phyloP scores from a whole-genome alignment of 2,797 vertebrate species.

The Gymnothorax javanicus region DNA sequence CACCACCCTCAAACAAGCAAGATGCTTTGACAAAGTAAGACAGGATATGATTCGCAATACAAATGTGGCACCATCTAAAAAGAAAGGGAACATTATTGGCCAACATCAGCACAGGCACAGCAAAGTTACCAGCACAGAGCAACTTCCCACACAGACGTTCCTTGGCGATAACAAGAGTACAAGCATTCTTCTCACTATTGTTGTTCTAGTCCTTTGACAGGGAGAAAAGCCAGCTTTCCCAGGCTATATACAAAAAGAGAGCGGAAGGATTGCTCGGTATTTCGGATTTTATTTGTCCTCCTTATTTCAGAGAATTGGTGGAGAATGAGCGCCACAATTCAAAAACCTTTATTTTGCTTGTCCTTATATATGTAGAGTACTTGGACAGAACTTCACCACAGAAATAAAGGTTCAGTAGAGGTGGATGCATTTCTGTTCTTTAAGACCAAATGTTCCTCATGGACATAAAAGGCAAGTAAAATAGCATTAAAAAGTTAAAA shows the following conservation, averaged over 20 bases:
- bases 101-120: background rate
- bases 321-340: background rate
- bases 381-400: background rate
- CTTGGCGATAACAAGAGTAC: background rate
- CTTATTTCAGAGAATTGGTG: background rate
- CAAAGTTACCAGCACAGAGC: background rate
- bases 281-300: background rate
- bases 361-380: background rate
- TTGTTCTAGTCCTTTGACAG: background rate
- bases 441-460: no score
- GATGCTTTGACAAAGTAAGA: background rate
- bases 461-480: no score
- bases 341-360: background rate
- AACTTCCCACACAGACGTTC: background rate
- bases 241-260: background rate
- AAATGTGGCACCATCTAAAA: background rate
- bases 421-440: no score
- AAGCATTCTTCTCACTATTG: background rate
- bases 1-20: background rate
- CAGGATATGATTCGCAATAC: background rate
- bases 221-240: background rate
- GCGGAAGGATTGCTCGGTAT: background rate
- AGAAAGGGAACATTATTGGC: background rate
- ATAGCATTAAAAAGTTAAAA: no score
- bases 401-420: no score